phyloP scores from a whole-genome alignment of 2,888 invertebrate genomes.

The Lasioglossum lativentre region DNA sequence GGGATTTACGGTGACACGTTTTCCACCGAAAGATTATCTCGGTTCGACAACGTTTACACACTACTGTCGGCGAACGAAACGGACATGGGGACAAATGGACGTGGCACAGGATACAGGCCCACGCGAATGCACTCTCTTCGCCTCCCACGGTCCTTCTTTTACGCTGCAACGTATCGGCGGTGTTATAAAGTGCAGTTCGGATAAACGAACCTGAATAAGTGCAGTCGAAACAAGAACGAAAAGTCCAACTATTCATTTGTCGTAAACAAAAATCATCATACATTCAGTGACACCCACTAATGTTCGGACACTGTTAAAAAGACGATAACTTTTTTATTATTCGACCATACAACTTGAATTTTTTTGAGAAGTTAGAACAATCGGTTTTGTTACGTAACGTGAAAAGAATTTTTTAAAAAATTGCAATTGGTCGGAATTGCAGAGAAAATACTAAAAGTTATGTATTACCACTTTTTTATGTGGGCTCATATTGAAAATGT shows the following conservation, averaged over 20 bases:
- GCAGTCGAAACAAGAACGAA: not conserved
- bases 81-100: slow-evolving; percentile 75
- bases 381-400: too few relatives aligned
- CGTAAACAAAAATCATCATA: not conserved
- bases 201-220: slow-evolving; percentile 3
- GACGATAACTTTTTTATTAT: too few relatives aligned
- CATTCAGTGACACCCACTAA: too few relatives aligned
- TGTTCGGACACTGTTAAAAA: too few relatives aligned
- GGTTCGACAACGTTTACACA: slow-evolving; percentile 62
- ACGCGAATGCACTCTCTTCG: slow-evolving; percentile 72
- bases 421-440: too few relatives aligned
- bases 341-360: too few relatives aligned
- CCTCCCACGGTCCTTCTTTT: slow-evolving; percentile 76
- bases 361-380: too few relatives aligned
- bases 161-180: slow-evolving; percentile 49
- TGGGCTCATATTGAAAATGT: too few relatives aligned
- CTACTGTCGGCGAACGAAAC: slow-evolving; percentile 71
- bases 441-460: too few relatives aligned
- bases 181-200: slow-evolving; percentile 8
- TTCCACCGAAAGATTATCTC: slow-evolving; percentile 65
- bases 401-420: too few relatives aligned
- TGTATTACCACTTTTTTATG: too few relatives aligned
- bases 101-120: slow-evolving; percentile 72
- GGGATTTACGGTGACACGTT: slow-evolving; percentile 65
- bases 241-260: not conserved